phyloP scores from a whole-genome alignment of 35 echinoderm and acorn worm genomes.

The Amphiura filiformis region DNA sequence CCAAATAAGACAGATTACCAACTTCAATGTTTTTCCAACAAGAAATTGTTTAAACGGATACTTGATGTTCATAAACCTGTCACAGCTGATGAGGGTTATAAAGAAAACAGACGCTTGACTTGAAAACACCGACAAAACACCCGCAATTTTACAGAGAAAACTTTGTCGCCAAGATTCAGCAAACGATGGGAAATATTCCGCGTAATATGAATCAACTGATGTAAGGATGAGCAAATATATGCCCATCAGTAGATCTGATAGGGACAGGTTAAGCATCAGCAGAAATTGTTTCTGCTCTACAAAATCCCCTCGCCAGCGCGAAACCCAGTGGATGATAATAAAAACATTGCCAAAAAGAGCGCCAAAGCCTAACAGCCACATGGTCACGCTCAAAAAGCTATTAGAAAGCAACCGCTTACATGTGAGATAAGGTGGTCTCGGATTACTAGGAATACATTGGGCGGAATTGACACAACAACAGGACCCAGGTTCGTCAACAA shows the following conservation, averaged over 20 bases:
- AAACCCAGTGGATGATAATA: neutral
- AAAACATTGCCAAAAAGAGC: neutral
- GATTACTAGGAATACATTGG: too few relatives aligned
- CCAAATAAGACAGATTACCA: neutral
- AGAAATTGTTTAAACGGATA: neutral
- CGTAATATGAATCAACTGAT: neutral
- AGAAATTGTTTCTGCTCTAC: neutral
- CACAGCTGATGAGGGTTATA: neutral
- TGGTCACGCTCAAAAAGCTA: too few relatives aligned
- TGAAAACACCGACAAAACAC: neutral
- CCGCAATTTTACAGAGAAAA: neutral
- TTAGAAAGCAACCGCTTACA: too few relatives aligned
- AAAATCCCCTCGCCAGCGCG: neutral
- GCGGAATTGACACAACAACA: too few relatives aligned
- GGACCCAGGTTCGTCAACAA: too few relatives aligned
- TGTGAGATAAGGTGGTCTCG: too few relatives aligned
- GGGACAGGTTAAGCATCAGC: neutral
- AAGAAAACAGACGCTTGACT: neutral
- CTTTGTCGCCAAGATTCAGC: neutral
- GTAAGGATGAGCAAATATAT: neutral
- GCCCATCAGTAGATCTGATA: neutral
- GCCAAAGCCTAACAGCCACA: neutral
- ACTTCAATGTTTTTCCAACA: neutral
- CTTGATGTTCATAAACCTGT: neutral
- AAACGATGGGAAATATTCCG: neutral